A percentile compares a stretch with the other conserved stretches of the same genome.
Conservation (phyloP, 2,113 vertebrate species). For the Pyrgilauda ruficollis region DNA sequence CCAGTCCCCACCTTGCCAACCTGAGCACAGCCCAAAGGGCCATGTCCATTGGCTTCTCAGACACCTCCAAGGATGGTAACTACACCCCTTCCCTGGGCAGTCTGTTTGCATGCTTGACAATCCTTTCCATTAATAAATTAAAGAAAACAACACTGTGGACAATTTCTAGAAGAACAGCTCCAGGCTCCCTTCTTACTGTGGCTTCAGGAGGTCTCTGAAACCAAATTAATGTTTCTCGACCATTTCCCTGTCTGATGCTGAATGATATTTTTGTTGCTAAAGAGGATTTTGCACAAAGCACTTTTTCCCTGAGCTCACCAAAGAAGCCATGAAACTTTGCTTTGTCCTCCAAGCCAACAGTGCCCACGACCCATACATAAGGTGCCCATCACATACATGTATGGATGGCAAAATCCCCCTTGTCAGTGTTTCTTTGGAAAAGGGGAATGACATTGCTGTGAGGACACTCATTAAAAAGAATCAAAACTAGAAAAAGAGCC, state of each 20-base stretch:
- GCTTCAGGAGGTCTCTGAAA: background rate
- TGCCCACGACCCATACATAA: background rate
- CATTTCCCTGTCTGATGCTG: background rate
- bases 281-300: background rate
- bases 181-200: background rate
- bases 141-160: background rate
- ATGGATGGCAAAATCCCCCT: background rate
- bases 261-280: background rate
- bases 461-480: background rate
- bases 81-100: background rate
- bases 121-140: background rate
- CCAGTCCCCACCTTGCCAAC: background rate
- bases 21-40: background rate
- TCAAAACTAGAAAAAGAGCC: background rate
- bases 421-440: background rate
- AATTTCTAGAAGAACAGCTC: background rate
- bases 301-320: background rate
- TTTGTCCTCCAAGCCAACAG: fast-evolving
- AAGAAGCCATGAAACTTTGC: background rate
- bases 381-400: too few species aligned
- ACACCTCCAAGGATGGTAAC: background rate
- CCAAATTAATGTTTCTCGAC: background rate
- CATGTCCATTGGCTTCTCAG: background rate
- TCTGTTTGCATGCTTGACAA: background rate
- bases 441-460: background rate